Conservation (phyloP, 2,888 invertebrate species). For the Hypsopygia costalis region DNA sequence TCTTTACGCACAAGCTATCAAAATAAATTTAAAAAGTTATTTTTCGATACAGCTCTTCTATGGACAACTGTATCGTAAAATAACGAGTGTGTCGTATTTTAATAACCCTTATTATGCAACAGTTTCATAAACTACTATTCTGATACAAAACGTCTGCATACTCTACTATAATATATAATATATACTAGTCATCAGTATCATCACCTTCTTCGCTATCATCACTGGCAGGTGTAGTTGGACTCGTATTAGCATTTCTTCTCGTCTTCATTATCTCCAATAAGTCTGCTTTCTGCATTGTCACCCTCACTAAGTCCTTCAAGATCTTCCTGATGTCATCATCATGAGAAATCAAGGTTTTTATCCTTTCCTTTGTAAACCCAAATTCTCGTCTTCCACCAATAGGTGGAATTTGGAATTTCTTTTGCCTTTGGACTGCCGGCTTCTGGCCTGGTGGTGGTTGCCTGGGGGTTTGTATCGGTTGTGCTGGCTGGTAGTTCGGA, state of each 20-base stretch:
- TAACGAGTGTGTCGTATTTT: no score
- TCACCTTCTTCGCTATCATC: slow-evolving; percentile 8
- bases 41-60: no score
- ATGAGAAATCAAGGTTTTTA: slow-evolving; percentile 56
- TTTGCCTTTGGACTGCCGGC: no score
- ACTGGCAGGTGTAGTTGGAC: slow-evolving; percentile 7
- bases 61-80: no score
- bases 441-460: slow-evolving; percentile 16
- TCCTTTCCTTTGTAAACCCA: slow-evolving; percentile 54
- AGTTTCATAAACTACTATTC: no score
- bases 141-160: no score
- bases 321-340: slow-evolving; percentile 70
- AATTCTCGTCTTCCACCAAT: slow-evolving; percentile 39
- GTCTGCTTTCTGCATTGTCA: slow-evolving; percentile 70
- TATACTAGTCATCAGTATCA: not conserved
- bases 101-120: no score
- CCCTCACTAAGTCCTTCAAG: slow-evolving; percentile 62
- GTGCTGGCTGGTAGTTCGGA: slow-evolving; percentile 7
- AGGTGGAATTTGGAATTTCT: slow-evolving; percentile 13
- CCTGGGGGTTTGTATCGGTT: slow-evolving; percentile 19
- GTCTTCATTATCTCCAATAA: slow-evolving; percentile 44
- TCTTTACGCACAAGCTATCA: no score
- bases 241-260: slow-evolving; percentile 13
- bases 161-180: no score
- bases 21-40: no score